Base-by-base conservation (phyloP, 1,140 invertebrate species). In the Drepana arcuata region DNA sequence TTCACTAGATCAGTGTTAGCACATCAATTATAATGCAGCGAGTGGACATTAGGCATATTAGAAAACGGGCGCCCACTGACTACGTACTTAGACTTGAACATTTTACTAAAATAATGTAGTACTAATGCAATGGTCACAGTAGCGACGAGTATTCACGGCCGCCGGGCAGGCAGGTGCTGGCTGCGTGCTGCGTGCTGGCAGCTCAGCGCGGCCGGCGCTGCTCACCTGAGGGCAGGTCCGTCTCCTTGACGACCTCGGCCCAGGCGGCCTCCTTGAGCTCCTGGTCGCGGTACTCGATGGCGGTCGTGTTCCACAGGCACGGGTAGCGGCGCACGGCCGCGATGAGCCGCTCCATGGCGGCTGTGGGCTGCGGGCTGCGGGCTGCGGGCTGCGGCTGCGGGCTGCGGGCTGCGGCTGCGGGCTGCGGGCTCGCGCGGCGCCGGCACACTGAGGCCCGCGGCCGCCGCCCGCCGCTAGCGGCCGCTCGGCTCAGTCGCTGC, bases 221-320 rank as follows among this genome's bases (percentile, higher is more conserved):
- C 69, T 66, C 51, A 80, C 75, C 75, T 39, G 75, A 77, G 7
- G 68, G 54, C 15, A 78, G 52, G 50, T 69, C 67, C n/a, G 73
- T 74, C 52, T 80, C 75, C 64, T 78, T 78, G 63, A 80, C 68
- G 32, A 80, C 71, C 48, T 80, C 73, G 16, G 62, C 53, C 75
- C 75, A 80, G 32, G 75, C 75, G 13, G 73, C 71, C 49, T 80
- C 75, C 57, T 80, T 80, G 13, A 80, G 62, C 65, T 80, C 75
- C 54, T 75, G 75, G 57, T 80, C 75, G 46, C 71, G 59, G 48
- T 77, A 80, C 56, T 77, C 75, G 55, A 73, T 67, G 50, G 73
- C 69, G 14, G 66, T 63, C 37, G 67, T 75, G 58, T 80, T 75
- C 75, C 75, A 80, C 33, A 80, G 71, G 64, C 75, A 80, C 10